Evolutionary conservation across 2,797 vertebrate species (phyloP).

Genomic region (Channa striata): DNA sequence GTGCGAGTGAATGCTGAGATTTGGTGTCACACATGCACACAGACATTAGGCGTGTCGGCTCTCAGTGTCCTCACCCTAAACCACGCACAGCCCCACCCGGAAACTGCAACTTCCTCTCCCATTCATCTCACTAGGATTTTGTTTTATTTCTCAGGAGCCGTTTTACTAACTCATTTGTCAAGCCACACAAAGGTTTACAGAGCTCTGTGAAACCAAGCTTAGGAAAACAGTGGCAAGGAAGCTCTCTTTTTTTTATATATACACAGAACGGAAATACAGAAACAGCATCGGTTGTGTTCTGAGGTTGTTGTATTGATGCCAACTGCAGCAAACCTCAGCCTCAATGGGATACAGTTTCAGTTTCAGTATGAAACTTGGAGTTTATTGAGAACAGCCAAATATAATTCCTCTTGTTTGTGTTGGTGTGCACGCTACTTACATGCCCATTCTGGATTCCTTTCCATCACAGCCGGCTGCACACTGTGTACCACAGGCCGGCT

Average conservation of each 20-base stretch:
- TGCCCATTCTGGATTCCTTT: constrained; percentile 31
- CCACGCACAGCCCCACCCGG: constrained; percentile 56
- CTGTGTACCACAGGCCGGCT: constrained; percentile 23
- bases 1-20: constrained; percentile 73
- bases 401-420: constrained; percentile 27
- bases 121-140: constrained; percentile 77
- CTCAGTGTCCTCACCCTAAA: constrained; percentile 63
- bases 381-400: constrained; percentile 24
- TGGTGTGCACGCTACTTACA: background rate
- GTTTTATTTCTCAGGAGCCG: constrained; percentile 78
- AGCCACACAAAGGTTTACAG: constrained; percentile 62
- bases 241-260: constrained; percentile 33
- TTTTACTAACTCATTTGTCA: constrained; percentile 78
- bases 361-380: constrained; percentile 20
- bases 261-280: constrained; percentile 44
- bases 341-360: constrained; percentile 24
- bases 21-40: constrained; percentile 67
- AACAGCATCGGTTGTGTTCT: constrained; percentile 28
- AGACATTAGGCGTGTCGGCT: constrained; percentile 66
- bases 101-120: constrained; percentile 74
- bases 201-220: constrained; percentile 59
- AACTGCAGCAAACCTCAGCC: constrained; percentile 19
- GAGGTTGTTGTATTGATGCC: constrained; percentile 31
- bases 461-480: constrained; percentile 26
- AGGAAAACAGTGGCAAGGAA: constrained; percentile 61